Evolutionary conservation across 2,113 vertebrate species (phyloP).

Genomic region (Zosterops borbonicus): DNA sequence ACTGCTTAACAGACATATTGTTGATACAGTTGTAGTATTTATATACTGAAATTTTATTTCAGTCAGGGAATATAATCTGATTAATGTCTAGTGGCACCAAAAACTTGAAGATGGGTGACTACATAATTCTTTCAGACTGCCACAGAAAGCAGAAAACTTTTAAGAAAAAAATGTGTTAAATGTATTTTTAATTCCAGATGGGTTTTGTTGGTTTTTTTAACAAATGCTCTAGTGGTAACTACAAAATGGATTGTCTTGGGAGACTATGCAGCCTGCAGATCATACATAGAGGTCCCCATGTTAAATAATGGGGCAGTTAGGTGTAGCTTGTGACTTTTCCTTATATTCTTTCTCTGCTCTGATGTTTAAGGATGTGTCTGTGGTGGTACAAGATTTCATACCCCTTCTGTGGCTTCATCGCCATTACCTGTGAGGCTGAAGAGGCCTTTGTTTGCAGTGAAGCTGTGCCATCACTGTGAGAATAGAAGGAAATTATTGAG

Average conservation of each 20-base stretch:
- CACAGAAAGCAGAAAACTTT: not conserved
- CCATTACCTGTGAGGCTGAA: not conserved
- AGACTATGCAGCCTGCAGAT: not conserved
- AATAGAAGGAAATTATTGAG: not conserved
- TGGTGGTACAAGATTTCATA: not conserved
- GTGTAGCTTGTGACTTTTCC: not conserved
- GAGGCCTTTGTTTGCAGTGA: not conserved
- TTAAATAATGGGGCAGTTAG: not conserved
- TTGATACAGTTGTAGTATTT: not conserved
- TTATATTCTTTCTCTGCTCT: not conserved
- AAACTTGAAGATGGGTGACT: not conserved
- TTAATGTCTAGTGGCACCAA: not conserved
- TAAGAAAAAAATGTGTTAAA: not conserved
- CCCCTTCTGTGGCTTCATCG: not conserved
- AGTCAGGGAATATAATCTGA: not conserved
- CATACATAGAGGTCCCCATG: rapidly evolving
- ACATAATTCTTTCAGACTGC: not conserved
- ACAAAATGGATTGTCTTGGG: not conserved
- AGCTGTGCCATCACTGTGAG: not conserved
- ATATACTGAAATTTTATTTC: not conserved
- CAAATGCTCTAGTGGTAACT: not conserved
- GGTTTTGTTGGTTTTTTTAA: not conserved
- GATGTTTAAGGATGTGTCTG: not conserved
- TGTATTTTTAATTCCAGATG: not conserved
- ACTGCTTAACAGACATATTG: not conserved